Conservation (phyloP, 1,140 invertebrate species). For the Hirudo medicinalis region DNA sequence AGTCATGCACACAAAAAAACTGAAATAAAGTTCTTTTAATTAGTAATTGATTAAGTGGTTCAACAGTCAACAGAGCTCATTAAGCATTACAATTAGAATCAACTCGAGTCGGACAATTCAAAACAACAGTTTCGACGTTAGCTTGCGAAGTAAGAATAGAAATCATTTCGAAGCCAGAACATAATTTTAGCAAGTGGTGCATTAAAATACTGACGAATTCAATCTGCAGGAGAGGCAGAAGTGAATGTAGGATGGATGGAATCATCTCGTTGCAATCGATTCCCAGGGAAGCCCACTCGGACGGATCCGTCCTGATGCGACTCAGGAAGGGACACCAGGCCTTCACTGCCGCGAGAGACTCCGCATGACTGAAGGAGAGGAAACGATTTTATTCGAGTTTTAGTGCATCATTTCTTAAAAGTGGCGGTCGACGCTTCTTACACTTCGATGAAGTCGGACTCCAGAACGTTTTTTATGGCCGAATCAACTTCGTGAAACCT, state of each 20-base stretch:
- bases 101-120: too few relatives aligned
- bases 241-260: slow-evolving; percentile 26
- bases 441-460: slow-evolving; percentile 45
- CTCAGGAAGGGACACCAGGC: slow-evolving; percentile 39
- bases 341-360: slow-evolving; percentile 53
- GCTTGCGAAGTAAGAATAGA: too few relatives aligned
- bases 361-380: slow-evolving; percentile 47
- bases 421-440: slow-evolving; percentile 29
- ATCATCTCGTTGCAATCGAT: slow-evolving; percentile 33
- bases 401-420: not conserved
- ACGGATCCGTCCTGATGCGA: slow-evolving; percentile 48
- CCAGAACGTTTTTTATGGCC: slow-evolving; percentile 38
- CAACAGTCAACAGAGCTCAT: too few relatives aligned
- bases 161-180: too few relatives aligned
- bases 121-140: too few relatives aligned
- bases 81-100: too few relatives aligned
- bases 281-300: slow-evolving; percentile 30
- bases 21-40: too few relatives aligned
- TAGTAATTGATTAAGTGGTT: too few relatives aligned
- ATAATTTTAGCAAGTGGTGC: too few relatives aligned
- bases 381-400: not conserved
- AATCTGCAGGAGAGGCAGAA: slow-evolving; percentile 10
- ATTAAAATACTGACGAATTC: slow-evolving; percentile 3
- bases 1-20: too few relatives aligned
- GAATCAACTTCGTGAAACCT: slow-evolving; percentile 43